Conservation (phyloP, 2,113 vertebrate genomes). For the Nettapus auritus region DNA sequence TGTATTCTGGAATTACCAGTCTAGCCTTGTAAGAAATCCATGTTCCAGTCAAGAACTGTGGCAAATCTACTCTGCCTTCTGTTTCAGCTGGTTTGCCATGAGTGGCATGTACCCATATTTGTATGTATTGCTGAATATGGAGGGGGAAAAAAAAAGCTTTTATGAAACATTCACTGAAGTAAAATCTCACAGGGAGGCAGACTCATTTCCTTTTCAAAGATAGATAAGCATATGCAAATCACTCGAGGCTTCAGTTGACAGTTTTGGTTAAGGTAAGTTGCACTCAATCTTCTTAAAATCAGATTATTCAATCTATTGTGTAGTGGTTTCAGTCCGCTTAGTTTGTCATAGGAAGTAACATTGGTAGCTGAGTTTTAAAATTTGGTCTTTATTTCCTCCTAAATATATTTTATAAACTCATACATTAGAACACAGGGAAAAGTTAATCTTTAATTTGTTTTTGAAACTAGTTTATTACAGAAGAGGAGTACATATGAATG, state of each 20-base stretch:
- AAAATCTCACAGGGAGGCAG: background rate
- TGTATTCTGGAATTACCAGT: background rate
- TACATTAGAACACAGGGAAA: background rate
- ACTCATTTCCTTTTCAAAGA: background rate
- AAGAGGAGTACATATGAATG: background rate
- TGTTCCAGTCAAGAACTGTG: background rate
- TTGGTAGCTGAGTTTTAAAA: background rate
- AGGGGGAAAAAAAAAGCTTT: fast-evolving
- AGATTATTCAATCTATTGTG: background rate
- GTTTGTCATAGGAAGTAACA: background rate
- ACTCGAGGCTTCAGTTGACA: background rate
- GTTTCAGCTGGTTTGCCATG: background rate
- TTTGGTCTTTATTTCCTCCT: background rate
- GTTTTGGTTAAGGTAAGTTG: background rate
- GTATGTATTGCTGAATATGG: background rate
- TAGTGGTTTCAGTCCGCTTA: background rate
- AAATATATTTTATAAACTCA: background rate
- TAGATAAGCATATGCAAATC: background rate
- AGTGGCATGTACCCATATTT: background rate
- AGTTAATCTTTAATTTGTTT: background rate
- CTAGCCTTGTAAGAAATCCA: background rate
- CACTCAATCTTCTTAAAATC: background rate
- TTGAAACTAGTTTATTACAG: background rate
- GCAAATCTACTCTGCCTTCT: background rate
- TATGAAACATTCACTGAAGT: background rate